A percentile compares a stretch with the other conserved stretches of the same genome.
These are phyloP conservation scores for Scaptomyza polygonia DNA, from an alignment of 2,888 invertebrate genomes.

Conservation along the genomic window DNA sequence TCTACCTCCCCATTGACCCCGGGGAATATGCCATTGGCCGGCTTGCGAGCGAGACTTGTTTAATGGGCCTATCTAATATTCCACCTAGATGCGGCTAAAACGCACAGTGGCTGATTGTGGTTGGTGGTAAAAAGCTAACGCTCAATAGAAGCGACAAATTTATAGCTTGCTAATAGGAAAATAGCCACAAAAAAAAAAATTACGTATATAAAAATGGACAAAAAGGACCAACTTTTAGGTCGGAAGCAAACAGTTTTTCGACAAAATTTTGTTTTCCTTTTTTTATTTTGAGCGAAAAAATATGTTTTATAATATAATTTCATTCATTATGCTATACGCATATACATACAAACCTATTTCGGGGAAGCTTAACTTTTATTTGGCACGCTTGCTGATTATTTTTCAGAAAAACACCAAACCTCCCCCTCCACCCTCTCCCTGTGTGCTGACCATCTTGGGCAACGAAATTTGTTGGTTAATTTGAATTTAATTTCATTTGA, in stretches of 20 bases:
- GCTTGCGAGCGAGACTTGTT: conserved; percentile 17
- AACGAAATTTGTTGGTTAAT: conserved; percentile 49
- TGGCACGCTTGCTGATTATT: conserved; percentile 50
- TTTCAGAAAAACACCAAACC: conserved; percentile 27
- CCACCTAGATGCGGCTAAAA: conserved; percentile 33
- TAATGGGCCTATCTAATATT: conserved; percentile 53
- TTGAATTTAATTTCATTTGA: conserved; percentile 63
- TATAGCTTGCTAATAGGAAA: conserved; percentile 67
- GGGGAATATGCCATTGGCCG: not conserved
- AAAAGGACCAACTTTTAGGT: conserved; percentile 55
- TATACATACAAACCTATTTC: not conserved
- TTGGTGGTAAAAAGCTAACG: conserved; percentile 15
- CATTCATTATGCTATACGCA: conserved; percentile 47
- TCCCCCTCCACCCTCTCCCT: not conserved
- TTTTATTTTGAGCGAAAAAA: conserved; percentile 22
- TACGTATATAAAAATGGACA: conserved; percentile 40
- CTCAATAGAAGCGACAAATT: conserved; percentile 61
- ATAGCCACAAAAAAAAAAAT: conserved; percentile 44
- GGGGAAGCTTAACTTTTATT: conserved; percentile 46
- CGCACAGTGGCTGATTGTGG: too few species aligned
- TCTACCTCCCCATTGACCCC: not conserved
- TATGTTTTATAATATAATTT: conserved; percentile 62
- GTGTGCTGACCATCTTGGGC: conserved; percentile 28
- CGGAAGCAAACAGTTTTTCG: conserved; percentile 60
- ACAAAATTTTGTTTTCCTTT: conserved; percentile 29